Percentiles rank a stretch among this genome's conserved stretches.
phyloP scores from a whole-genome alignment of 2,888 invertebrate species.

The Masnerella sp. region DNA sequence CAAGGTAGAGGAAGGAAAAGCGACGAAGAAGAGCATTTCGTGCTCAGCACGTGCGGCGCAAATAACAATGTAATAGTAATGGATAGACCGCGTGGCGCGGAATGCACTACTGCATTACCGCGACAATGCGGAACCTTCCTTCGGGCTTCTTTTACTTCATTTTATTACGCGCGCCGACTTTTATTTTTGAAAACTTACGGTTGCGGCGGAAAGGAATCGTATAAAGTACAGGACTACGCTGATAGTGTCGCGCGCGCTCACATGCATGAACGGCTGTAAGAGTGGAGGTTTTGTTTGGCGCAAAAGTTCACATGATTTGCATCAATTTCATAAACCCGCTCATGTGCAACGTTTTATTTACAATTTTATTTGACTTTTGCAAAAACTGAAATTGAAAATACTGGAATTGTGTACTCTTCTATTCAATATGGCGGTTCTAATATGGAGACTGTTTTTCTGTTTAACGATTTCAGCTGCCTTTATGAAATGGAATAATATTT shows the following conservation, averaged over 20 bases:
- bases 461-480: too few species aligned
- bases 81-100: constrained; percentile 63
- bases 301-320: constrained; percentile 25
- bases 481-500: too few species aligned
- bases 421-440: too few species aligned
- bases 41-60: constrained; percentile 59
- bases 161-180: constrained; percentile 63
- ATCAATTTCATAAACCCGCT: constrained; percentile 24
- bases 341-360: constrained; percentile 6
- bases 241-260: constrained; percentile 18
- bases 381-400: too few species aligned
- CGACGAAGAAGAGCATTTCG: constrained; percentile 43
- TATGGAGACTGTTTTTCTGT: too few species aligned
- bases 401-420: too few species aligned
- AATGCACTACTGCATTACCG: constrained; percentile 65
- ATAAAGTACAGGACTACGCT: constrained; percentile 43
- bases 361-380: too few species aligned
- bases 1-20: constrained; percentile 25
- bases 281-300: background rate
- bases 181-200: constrained; percentile 62
- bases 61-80: constrained; percentile 68
- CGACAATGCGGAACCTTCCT: constrained; percentile 65
- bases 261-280: background rate
- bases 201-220: constrained; percentile 49
- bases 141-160: constrained; percentile 60